A percentile compares a stretch with the other conserved stretches of the same genome.
phyloP scores from a whole-genome alignment of 2,797 vertebrate genomes.

The Micrastur ruficollis region DNA sequence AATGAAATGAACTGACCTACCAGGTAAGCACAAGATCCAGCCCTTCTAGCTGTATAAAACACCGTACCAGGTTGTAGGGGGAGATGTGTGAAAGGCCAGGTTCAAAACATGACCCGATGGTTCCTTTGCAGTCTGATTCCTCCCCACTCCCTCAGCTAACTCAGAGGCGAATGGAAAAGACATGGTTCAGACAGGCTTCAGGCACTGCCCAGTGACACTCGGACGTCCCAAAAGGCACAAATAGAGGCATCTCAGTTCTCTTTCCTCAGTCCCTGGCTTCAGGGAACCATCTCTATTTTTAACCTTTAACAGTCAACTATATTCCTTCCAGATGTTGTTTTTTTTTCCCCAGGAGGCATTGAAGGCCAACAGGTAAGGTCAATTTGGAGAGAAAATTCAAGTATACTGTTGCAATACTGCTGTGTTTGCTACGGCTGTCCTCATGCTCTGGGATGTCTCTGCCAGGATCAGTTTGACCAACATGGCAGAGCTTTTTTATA shows the following conservation, averaged over 20 bases:
- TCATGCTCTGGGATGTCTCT: constrained; percentile 18
- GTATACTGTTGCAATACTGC: background rate
- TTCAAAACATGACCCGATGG: constrained; percentile 31
- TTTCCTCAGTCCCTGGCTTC: constrained; percentile 16
- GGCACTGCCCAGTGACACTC: background rate
- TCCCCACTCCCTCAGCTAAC: constrained; percentile 20
- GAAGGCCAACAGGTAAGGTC: constrained; percentile 54
- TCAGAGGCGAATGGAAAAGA: background rate
- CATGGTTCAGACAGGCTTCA: background rate
- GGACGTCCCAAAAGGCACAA: constrained; percentile 7
- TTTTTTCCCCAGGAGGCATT: constrained; percentile 51
- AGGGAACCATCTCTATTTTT: constrained; percentile 23
- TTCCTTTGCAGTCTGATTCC: constrained; percentile 26
- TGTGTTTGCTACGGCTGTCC: constrained; percentile 20
- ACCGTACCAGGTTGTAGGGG: background rate
- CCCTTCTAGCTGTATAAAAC: background rate
- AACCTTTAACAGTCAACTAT: constrained; percentile 50
- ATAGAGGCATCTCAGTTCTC: constrained; percentile 7
- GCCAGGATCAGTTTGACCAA: constrained; percentile 1
- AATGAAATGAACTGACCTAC: background rate
- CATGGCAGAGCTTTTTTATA: background rate
- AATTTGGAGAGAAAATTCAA: constrained; percentile 18
- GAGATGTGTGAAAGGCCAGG: background rate
- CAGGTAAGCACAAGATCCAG: background rate
- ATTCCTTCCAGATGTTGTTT: constrained; percentile 53